These are phyloP conservation scores for Ciconia maguari DNA, from an alignment of 2,113 vertebrate genomes.

Conservation along the genomic window DNA sequence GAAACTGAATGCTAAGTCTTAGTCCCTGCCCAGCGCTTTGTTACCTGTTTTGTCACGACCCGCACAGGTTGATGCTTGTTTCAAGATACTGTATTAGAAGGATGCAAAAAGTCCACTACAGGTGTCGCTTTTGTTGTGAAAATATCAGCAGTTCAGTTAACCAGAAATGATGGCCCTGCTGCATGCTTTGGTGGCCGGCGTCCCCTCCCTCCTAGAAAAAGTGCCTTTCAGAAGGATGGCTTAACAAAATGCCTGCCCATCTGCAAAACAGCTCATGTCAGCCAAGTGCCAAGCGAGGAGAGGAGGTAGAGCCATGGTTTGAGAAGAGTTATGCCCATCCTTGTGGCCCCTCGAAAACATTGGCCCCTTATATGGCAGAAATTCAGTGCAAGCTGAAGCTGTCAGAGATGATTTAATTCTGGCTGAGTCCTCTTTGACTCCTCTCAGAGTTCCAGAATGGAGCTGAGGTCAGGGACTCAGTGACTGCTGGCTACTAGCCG, in stretches of 20 bases:
- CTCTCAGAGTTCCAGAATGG: neutral
- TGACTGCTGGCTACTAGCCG: neutral
- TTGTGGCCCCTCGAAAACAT: neutral
- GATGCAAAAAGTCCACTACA: neutral
- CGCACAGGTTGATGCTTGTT: neutral
- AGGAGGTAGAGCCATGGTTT: neutral
- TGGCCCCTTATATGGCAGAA: slow-evolving; percentile 1
- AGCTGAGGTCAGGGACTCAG: neutral
- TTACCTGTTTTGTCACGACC: neutral
- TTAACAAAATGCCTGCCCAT: neutral
- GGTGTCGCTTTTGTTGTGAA: neutral
- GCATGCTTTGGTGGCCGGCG: too few relatives aligned
- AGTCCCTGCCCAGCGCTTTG: neutral
- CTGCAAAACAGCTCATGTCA: neutral
- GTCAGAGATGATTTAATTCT: slow-evolving; percentile 13
- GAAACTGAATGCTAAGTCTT: neutral
- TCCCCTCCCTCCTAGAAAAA: neutral
- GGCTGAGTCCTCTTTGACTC: slow-evolving; percentile 27
- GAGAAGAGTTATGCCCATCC: neutral
- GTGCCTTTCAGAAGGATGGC: neutral
- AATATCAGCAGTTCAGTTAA: neutral
- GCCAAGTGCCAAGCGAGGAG: neutral
- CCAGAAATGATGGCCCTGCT: neutral
- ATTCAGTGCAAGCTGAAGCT: neutral
- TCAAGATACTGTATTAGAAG: neutral